phyloP scores from a whole-genome alignment of 1,140 invertebrate species.

The Heliothis subflexa region DNA sequence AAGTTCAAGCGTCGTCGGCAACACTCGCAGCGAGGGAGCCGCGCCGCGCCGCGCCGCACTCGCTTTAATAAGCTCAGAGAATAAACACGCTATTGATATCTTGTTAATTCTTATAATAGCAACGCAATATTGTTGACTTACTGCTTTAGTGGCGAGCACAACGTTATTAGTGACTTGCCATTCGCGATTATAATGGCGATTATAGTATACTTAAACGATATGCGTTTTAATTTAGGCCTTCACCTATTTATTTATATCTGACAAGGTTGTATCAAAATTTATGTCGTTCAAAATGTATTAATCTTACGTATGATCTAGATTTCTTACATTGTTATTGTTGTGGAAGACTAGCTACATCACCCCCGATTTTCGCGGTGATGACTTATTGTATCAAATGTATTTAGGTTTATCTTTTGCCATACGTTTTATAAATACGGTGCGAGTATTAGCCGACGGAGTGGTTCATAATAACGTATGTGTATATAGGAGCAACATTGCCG shows the following conservation, averaged over 20 bases:
- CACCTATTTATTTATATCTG: conserved; percentile 26
- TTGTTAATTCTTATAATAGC: conserved; percentile 39
- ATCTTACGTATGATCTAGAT: background rate
- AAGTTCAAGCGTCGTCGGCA: conserved; percentile 49
- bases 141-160: conserved; percentile 3
- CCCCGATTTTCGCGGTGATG: conserved; percentile 34
- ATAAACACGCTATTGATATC: conserved; percentile 48
- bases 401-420: conserved; percentile 55
- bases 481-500: conserved; percentile 80
- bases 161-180: conserved; percentile 29
- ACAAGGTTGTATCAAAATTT: conserved; percentile 38
- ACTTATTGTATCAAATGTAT: conserved; percentile 60
- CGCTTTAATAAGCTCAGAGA: conserved; percentile 39
- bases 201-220: background rate
- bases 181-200: background rate
- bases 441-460: conserved; percentile 73
- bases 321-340: background rate
- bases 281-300: conserved; percentile 10
- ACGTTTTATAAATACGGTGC: conserved; percentile 74
- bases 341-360: background rate
- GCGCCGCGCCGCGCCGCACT: conserved; percentile 29
- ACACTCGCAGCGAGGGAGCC: conserved; percentile 16
- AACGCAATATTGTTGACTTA: conserved; percentile 27
- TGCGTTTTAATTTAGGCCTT: conserved; percentile 22
- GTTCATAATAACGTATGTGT: conserved; percentile 74